Base-by-base conservation (phyloP, 2,888 invertebrate species). In the Tineola bisselliella region DNA sequence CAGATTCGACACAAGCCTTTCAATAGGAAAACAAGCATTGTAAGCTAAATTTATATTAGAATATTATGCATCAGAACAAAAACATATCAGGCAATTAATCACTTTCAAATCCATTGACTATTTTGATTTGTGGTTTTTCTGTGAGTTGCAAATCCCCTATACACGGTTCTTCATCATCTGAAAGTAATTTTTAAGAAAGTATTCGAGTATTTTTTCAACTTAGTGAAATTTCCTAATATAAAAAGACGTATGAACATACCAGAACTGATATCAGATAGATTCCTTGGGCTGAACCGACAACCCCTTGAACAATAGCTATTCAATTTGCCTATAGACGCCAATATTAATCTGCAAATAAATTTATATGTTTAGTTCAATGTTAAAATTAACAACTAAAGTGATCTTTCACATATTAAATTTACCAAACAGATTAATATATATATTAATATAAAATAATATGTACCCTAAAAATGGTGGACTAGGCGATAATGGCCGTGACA, bases 401-500 rank as follows among this genome's bases (percentile, higher is more conserved):
- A n/a, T n/a, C n/a, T n/a, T n/a, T n/a, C n/a, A n/a, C n/a, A n/a
- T n/a, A n/a, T n/a, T n/a, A n/a, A n/a, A n/a, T n/a, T n/a, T n/a
- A n/a, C n/a, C n/a, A n/a, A n/a, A n/a, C n/a, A n/a, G n/a, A n/a
- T n/a, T n/a, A n/a, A n/a, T n/a, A n/a, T n/a, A n/a, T n/a, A n/a
- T n/a, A n/a, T n/a, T n/a, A n/a, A n/a, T 25, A 25, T 25, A 25
- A 25, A 25, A 25, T 25, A 2, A 25, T 6, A 25, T 6, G 4
- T 64, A 86, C 65, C 99, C 99, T 66, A 98, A 86, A 81, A 98
- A 99, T 8, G 97, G 97, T 2, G 99, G 96, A 18, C 98, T 98
- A 0, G 98, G 97, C 60, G 91, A 92, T 65, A 97, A 79, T 0
- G 98, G 98, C 1, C 98, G 89, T 0, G 97, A 96, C 63, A 97